Percentiles rank a stretch among this genome's conserved stretches.
Conservation (phyloP, 2,888 invertebrate species). For the Acanthococcus lagerstroemiae region DNA sequence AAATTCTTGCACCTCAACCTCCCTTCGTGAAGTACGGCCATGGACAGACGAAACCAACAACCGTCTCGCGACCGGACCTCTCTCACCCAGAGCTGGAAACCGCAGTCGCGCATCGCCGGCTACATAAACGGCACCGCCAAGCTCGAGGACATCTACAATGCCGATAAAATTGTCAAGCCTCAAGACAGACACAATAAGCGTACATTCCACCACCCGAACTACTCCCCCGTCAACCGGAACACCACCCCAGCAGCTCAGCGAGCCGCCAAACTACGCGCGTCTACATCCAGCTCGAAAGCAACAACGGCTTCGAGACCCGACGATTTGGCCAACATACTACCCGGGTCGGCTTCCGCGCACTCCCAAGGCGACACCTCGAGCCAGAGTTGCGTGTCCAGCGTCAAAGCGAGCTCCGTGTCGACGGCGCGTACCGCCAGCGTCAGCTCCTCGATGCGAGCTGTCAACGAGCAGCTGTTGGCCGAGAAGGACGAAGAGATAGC, state of each 20-base stretch:
- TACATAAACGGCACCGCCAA: slow-evolving; percentile 6
- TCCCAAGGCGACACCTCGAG: background rate
- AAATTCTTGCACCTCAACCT: no score
- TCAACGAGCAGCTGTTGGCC: slow-evolving; percentile 3
- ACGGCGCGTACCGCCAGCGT: background rate
- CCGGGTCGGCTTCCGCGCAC: background rate
- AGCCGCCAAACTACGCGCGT: background rate
- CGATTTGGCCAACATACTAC: background rate
- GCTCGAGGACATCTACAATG: slow-evolving; percentile 11
- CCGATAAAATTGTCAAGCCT: slow-evolving; percentile 4
- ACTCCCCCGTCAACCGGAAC: background rate
- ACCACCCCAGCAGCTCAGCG: background rate
- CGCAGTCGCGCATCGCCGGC: slow-evolving; percentile 14
- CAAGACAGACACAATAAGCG: slow-evolving; percentile 17
- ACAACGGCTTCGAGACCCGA: background rate
- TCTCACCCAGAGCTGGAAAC: background rate
- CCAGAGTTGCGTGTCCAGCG: no score
- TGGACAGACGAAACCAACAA: background rate
- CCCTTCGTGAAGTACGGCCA: no score
- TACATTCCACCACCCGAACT: background rate
- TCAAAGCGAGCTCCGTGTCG: background rate
- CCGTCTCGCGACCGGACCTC: background rate
- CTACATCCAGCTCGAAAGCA: background rate
- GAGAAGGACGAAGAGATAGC: slow-evolving; percentile 16
- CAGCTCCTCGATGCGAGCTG: background rate